Percentiles rank a stretch among this genome's conserved stretches.
Evolutionary conservation across 64 coral and sea anemone genomes (phyloP).

Genomic region (Hydrozoanthus tunicans): DNA sequence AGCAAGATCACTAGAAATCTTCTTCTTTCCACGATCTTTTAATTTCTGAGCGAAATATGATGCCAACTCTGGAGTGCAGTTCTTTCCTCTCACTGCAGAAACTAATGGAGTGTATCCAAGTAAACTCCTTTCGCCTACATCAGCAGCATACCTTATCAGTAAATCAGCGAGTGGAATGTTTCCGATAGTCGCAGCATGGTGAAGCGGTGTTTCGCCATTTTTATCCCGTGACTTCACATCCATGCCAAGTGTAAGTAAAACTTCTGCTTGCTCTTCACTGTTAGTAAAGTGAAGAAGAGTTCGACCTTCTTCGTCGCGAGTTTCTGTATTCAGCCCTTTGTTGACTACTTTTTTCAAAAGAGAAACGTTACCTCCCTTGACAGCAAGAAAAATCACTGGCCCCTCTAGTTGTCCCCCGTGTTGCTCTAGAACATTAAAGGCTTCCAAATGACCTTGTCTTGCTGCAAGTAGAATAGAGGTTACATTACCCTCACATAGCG

Average conservation of each 20-base stretch:
- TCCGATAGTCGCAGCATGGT: no score
- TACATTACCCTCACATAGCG: neutral
- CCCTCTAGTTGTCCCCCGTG: neutral
- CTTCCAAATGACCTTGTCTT: conserved; percentile 25
- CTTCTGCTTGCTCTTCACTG: neutral
- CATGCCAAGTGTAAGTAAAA: conserved; percentile 17
- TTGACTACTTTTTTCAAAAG: neutral
- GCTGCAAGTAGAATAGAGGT: conserved; percentile 34
- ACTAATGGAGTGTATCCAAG: conserved; percentile 13
- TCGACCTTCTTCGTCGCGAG: neutral
- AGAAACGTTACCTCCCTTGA: conserved; percentile 8
- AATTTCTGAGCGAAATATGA: conserved; percentile 22
- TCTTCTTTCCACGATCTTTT: neutral
- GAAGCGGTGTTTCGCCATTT: neutral
- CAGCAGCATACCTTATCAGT: neutral
- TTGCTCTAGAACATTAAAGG: conserved; percentile 6
- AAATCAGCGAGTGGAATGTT: no score
- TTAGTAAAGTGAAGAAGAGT: conserved; percentile 47
- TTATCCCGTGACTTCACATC: conserved; percentile 16
- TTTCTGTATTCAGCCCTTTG: neutral
- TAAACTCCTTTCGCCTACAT: neutral
- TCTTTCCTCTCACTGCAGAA: neutral
- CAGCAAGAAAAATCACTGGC: conserved; percentile 9
- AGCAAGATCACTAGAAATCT: conserved; percentile 2
- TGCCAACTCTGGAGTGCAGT: neutral